phyloP scores from a whole-genome alignment of 2,888 invertebrate species.

The Noctua fimbriata region DNA sequence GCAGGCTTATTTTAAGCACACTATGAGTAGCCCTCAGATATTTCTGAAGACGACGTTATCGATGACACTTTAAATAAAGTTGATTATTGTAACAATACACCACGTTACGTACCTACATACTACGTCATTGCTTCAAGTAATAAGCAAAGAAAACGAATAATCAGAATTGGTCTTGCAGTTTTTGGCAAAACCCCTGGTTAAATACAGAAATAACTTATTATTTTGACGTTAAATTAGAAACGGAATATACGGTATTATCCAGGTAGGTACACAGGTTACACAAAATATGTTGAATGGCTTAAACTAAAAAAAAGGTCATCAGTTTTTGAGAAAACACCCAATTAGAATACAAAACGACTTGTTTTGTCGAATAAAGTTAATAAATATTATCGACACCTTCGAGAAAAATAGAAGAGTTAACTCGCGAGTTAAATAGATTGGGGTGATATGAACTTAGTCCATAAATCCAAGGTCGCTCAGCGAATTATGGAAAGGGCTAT shows the following conservation, averaged over 20 bases:
- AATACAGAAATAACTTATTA: background rate
- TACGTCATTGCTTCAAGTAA: background rate
- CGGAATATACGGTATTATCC: background rate
- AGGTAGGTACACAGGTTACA: background rate
- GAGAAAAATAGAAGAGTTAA: background rate
- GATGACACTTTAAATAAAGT: background rate
- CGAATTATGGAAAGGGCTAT: background rate
- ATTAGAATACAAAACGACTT: background rate
- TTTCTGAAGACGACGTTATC: conserved; percentile 7
- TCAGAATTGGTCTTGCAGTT: background rate
- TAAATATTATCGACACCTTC: background rate
- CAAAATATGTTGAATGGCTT: background rate
- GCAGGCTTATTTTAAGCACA: conserved; percentile 11
- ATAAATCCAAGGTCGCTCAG: background rate
- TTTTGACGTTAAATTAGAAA: background rate
- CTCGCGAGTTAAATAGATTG: too few species aligned
- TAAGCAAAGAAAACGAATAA: background rate
- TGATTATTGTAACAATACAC: background rate
- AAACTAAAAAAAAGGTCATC: background rate
- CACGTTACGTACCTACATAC: background rate
- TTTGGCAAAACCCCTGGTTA: background rate
- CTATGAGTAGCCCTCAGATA: conserved; percentile 17
- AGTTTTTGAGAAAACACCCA: background rate
- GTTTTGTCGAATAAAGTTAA: background rate
- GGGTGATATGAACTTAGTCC: too few species aligned